Evolutionary conservation across 2,797 vertebrate genomes (phyloP).

Genomic region (Perdix hodgsoniae): DNA sequence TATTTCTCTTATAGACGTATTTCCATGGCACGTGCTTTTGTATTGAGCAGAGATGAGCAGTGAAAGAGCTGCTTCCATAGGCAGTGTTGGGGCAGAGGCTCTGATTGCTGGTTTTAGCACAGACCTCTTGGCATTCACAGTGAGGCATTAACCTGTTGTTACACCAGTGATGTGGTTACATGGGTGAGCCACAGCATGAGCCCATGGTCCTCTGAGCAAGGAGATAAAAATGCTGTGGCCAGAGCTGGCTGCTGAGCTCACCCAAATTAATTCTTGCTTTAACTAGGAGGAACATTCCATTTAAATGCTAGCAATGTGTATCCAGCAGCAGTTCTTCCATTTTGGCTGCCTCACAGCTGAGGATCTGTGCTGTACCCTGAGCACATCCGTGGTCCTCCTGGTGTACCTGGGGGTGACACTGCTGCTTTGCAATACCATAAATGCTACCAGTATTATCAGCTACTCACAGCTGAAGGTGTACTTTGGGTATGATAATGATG

Average conservation of each 20-base stretch:
- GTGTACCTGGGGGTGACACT: background rate
- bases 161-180: background rate
- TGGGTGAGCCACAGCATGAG: background rate
- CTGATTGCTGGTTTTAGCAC: background rate
- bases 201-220: background rate
- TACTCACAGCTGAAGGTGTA: rapidly evolving
- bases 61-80: background rate
- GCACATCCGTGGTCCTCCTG: background rate
- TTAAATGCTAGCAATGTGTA: background rate
- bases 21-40: background rate
- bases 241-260: background rate
- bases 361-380: background rate
- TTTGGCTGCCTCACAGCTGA: background rate
- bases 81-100: background rate
- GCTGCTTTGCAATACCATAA: background rate
- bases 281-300: background rate
- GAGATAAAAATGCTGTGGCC: background rate
- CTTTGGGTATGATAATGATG: background rate
- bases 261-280: background rate
- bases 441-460: background rate
- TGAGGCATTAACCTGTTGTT: background rate
- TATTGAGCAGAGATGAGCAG: background rate
- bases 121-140: background rate
- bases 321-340: background rate
- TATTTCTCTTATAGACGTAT: background rate